Percentiles rank a stretch among this genome's conserved stretches.
These are phyloP conservation scores for Dermatemys mawii DNA, from an alignment of 2,113 vertebrate species.

Conservation along the genomic window DNA sequence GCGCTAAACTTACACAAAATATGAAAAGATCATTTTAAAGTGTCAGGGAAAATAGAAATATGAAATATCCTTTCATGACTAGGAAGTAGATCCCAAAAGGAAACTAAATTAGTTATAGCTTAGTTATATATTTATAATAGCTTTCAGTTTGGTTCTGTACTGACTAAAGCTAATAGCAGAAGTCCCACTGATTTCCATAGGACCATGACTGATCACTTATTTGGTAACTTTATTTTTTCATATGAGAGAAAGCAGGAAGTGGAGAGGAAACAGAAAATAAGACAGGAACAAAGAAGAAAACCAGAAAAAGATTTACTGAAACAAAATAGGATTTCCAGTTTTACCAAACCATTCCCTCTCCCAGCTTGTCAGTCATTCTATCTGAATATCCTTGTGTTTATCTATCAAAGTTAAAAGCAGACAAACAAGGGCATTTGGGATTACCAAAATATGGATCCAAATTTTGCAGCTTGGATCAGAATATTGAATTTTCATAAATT, in stretches of 20 bases:
- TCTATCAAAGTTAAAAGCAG: conserved; percentile 16
- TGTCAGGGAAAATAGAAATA: neutral
- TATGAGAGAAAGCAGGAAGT: neutral
- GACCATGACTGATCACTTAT: neutral
- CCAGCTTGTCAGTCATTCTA: neutral
- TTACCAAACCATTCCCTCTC: neutral
- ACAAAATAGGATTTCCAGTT: neutral
- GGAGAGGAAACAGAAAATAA: neutral
- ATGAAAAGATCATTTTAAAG: neutral
- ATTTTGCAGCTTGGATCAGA: conserved; percentile 11
- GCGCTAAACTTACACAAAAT: neutral
- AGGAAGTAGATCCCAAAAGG: neutral
- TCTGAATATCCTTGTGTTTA: neutral
- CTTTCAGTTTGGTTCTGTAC: neutral
- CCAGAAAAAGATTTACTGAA: neutral
- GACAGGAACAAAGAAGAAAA: neutral
- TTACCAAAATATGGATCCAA: neutral
- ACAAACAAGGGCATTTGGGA: neutral
- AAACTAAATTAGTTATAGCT: neutral
- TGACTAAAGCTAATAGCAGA: neutral
- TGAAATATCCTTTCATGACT: neutral
- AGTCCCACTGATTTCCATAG: neutral
- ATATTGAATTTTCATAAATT: neutral
- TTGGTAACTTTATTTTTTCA: neutral
- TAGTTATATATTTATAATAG: neutral